Base-by-base conservation (phyloP, 2,113 vertebrate genomes). In the Heptranchias perlo region DNA sequence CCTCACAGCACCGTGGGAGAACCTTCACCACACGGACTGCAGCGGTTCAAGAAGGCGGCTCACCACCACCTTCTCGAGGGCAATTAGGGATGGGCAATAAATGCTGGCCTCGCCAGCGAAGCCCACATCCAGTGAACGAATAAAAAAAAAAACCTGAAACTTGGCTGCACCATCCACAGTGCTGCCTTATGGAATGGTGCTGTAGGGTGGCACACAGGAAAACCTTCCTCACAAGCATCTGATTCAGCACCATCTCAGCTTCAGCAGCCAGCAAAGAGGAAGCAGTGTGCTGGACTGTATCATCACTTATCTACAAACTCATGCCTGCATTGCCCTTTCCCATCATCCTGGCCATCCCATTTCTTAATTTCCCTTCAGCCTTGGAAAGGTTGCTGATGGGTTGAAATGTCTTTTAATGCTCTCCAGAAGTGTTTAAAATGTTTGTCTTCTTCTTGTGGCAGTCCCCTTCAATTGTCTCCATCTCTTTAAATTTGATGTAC, bases 401-500 rank as follows among this genome's bases (percentile, higher is more conserved):
- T 58, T 58, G 58, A 58, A 10, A 58, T 58, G 58, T 10, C 58
- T 58, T 82, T 82, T 44, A 18, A 44, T 44, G 39, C 13, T 44
- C 76, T 82, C 44, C 44, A 39, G n/a, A 14, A 14, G 16, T 82
- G 4, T 82, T 44, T 82, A n/a, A 82, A 82, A 44, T 13, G 3
- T 82, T 76, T 76, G 25, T n/a, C 44, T 82, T n/a, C 44, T 39
- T n/a, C 76, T 44, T 82, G 76, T 82, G 76, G 76, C n/a, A 82
- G 18, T 82, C n/a, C 69, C 69, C 16, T 44, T 82, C 76, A 82
- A 82, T 82, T 82, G 2, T 14, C 21, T n/a, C 39, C 76, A 44
- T 82, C 76, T 82, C 76, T 82, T 82, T 82, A 82, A 82, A 39
- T 82, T 82, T 82, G 76, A 82, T n/a, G 5, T n/a, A n/a, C n/a